Evolutionary conservation across 2,888 invertebrate genomes (phyloP).

Genomic region (Agapetus fuscipes): DNA sequence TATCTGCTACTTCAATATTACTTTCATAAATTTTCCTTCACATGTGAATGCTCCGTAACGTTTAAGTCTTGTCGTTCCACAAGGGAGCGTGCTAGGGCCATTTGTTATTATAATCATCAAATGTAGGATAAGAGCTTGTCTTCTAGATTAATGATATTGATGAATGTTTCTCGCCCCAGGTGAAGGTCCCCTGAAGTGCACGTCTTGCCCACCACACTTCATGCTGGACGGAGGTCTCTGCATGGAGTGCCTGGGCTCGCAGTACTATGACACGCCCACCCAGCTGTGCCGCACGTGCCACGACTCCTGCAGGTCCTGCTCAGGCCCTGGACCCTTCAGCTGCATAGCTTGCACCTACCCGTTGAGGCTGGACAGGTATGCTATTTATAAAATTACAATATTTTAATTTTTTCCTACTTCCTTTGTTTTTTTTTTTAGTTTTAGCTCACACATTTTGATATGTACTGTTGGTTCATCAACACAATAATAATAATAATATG

Average conservation of each 20-base stretch:
- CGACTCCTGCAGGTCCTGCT: slow-evolving; percentile 53
- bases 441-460: too few species aligned
- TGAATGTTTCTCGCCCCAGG: slow-evolving; percentile 32
- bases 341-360: slow-evolving; percentile 58
- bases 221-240: slow-evolving; percentile 66
- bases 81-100: too few species aligned
- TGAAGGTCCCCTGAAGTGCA: slow-evolving; percentile 65
- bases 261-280: slow-evolving; percentile 60
- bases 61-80: too few species aligned
- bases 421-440: too few species aligned
- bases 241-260: slow-evolving; percentile 64
- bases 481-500: too few species aligned
- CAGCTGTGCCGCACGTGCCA: slow-evolving; percentile 61
- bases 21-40: too few species aligned
- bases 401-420: not conserved
- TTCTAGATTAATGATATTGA: too few species aligned
- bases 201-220: slow-evolving; percentile 60
- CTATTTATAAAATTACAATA: not conserved
- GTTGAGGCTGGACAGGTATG: slow-evolving; percentile 50
- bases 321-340: slow-evolving; percentile 58
- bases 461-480: too few species aligned
- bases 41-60: too few species aligned
- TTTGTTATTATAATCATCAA: too few species aligned
- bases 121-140: too few species aligned
- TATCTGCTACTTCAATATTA: too few species aligned